phyloP scores from a whole-genome alignment of 1,140 invertebrate genomes.

The Metopolophium dirhodum region DNA sequence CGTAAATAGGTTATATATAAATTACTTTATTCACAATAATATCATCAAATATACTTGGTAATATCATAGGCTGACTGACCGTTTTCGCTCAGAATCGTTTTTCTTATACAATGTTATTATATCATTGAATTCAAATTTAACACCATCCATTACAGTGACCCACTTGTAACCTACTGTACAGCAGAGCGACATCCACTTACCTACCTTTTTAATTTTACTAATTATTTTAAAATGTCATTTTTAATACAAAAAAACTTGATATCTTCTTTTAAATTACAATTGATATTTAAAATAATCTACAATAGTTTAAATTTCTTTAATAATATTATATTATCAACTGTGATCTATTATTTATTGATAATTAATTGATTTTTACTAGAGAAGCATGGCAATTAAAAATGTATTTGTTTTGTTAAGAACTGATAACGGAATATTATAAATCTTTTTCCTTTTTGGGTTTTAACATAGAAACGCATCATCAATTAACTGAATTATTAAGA shows the following conservation, averaged over 20 bases:
- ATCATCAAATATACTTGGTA: no score
- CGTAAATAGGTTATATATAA: no score
- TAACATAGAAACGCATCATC: not conserved
- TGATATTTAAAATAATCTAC: not conserved
- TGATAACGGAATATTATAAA: not conserved
- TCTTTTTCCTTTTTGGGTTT: not conserved
- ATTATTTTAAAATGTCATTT: not conserved
- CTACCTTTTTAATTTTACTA: not conserved
- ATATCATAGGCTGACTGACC: no score
- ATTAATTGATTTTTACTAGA: not conserved
- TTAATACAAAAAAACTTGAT: not conserved
- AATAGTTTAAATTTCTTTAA: not conserved
- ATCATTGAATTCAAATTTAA: no score
- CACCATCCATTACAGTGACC: no score
- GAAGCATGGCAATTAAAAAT: not conserved
- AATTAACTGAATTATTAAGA: not conserved
- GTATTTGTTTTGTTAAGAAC: not conserved
- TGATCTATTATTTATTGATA: not conserved
- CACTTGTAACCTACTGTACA: no score
- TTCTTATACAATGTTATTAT: no score
- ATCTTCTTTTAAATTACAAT: not conserved
- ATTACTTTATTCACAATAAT: no score
- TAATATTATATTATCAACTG: not conserved
- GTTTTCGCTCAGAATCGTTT: no score
- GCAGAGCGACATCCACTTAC: no score